Percentiles rank a stretch among this genome's conserved stretches.
phyloP scores from a whole-genome alignment of 1,140 invertebrate species.

The Saccostrea cuccullata region DNA sequence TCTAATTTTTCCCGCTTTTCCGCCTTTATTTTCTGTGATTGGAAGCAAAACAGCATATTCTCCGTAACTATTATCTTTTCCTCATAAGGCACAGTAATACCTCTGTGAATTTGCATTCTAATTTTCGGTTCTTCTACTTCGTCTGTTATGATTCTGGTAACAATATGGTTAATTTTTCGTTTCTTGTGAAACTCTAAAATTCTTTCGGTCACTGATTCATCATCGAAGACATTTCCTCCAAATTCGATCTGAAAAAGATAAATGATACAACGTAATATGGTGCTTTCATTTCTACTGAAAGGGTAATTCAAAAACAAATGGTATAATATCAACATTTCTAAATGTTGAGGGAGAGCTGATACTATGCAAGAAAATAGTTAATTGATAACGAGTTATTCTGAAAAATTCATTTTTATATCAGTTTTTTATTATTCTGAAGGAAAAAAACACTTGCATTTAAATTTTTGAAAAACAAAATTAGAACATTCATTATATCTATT shows the following conservation, averaged over 20 bases:
- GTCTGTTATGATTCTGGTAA: background rate
- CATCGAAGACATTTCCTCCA: background rate
- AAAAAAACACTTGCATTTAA: too few species aligned
- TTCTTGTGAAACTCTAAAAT: background rate
- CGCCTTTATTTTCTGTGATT: background rate
- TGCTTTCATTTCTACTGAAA: too few species aligned
- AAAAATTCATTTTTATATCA: too few species aligned
- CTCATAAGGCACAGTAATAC: background rate
- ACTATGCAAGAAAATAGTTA: too few species aligned
- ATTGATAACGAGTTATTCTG: too few species aligned
- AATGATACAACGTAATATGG: too few species aligned
- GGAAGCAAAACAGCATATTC: background rate
- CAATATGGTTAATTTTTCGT: background rate
- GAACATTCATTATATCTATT: too few species aligned
- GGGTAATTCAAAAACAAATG: too few species aligned
- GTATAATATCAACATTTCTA: too few species aligned
- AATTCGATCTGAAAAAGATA: background rate
- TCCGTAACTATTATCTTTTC: background rate
- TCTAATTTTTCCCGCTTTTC: background rate
- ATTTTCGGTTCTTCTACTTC: background rate
- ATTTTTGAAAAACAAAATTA: too few species aligned
- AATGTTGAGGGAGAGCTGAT: too few species aligned
- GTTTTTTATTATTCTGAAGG: too few species aligned
- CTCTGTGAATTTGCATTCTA: background rate
- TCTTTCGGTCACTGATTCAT: background rate